Evolutionary conservation across 2,888 invertebrate species (phyloP).

Genomic region (Iphiclides podalirius): DNA sequence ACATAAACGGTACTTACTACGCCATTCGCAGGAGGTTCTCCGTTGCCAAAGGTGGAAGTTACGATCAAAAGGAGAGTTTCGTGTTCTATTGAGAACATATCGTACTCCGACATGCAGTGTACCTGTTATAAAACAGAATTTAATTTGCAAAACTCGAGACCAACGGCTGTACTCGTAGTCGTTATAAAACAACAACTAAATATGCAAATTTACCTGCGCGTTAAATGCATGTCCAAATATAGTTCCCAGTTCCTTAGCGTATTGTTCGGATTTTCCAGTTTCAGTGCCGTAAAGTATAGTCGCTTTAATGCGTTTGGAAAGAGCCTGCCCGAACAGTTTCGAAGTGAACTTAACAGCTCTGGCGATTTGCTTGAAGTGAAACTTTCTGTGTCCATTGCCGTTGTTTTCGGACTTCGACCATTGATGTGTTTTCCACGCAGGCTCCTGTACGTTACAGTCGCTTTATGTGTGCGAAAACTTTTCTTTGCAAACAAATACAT

Average conservation of each 20-base stretch:
- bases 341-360: constrained; percentile 98
- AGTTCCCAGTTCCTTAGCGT: constrained; percentile 93
- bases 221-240: constrained; percentile 96
- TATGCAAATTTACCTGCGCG: constrained; percentile 84
- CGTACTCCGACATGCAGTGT: constrained; percentile 95
- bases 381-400: constrained; percentile 88
- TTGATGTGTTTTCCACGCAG: constrained; percentile 93
- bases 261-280: constrained; percentile 97
- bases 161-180: too few species aligned
- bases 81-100: constrained; percentile 95
- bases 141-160: constrained; percentile 3
- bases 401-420: constrained; percentile 85
- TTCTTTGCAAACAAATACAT: too few species aligned
- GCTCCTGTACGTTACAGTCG: constrained; percentile 76
- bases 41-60: constrained; percentile 97
- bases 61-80: constrained; percentile 94
- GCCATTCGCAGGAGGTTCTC: constrained; percentile 97
- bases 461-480: neutral
- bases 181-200: neutral
- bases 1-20: constrained; percentile 81
- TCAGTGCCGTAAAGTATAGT: constrained; percentile 97
- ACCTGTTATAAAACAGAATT: constrained; percentile 79
- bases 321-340: constrained; percentile 94
- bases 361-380: constrained; percentile 97
- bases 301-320: constrained; percentile 95